phyloP scores from a whole-genome alignment of 53 echinoderm and acorn worm genomes.

The Henricia sp. region DNA sequence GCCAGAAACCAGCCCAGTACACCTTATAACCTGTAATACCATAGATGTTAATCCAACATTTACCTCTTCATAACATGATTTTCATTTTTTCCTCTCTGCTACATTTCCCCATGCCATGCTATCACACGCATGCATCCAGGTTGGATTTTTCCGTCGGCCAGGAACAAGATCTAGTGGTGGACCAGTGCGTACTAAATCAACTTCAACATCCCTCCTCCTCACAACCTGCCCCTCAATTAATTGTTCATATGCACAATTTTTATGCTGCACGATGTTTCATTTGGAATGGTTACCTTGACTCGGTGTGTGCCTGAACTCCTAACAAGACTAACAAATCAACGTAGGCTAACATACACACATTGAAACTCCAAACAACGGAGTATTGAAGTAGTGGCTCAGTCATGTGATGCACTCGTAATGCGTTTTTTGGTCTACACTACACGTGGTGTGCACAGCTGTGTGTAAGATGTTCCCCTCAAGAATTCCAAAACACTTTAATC shows the following conservation, averaged over 20 bases:
- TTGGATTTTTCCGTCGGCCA: slow-evolving; percentile 95
- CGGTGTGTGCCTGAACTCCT: not conserved
- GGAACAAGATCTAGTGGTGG: slow-evolving; percentile 67
- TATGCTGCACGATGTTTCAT: not conserved
- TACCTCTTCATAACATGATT: too few relatives aligned
- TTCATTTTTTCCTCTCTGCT: not conserved
- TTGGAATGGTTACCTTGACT: not conserved
- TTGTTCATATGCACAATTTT: too few relatives aligned
- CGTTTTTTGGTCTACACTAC: too few relatives aligned
- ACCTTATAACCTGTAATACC: too few relatives aligned
- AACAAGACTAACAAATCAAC: not conserved
- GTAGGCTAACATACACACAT: not conserved
- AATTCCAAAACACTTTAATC: too few relatives aligned
- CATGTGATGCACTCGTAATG: too few relatives aligned
- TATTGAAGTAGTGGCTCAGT: too few relatives aligned
- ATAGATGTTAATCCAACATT: too few relatives aligned
- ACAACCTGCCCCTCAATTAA: not conserved
- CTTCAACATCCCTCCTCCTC: not conserved
- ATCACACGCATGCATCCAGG: slow-evolving; percentile 65
- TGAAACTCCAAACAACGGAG: not conserved
- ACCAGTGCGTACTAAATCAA: slow-evolving; percentile 84
- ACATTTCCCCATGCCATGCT: slow-evolving; percentile 9
- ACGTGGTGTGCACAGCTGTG: too few relatives aligned
- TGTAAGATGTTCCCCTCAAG: too few relatives aligned
- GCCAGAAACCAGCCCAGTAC: too few relatives aligned